A percentile compares a stretch with the other conserved stretches of the same genome.
Evolutionary conservation across 2,113 vertebrate genomes (phyloP).

Genomic region (Pholis gunnellus): DNA sequence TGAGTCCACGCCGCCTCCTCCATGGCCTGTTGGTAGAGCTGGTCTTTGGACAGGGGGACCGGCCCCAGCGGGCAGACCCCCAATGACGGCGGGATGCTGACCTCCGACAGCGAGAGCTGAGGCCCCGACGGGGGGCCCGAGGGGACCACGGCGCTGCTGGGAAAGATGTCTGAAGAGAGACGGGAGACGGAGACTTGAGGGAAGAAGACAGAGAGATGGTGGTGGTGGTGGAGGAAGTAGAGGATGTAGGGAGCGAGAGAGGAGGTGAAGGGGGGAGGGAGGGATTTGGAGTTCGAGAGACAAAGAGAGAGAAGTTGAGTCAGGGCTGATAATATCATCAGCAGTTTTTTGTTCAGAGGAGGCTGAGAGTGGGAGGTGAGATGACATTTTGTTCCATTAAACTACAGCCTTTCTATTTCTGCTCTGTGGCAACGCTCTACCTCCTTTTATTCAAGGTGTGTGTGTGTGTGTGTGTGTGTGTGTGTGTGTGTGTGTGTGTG

Average conservation of each 20-base stretch:
- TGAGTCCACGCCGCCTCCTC: conserved; percentile 93
- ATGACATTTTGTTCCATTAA: conserved; percentile 64
- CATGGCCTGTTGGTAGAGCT: conserved; percentile 94
- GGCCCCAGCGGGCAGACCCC: conserved; percentile 93
- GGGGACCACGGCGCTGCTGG: conserved; percentile 82
- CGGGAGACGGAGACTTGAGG: background rate
- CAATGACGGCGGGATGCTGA: conserved; percentile 90
- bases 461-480: background rate
- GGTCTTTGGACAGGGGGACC: conserved; percentile 91
- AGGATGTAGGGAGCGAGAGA: background rate
- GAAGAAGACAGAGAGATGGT: background rate
- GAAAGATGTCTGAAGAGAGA: conserved; percentile 82
- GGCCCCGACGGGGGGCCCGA: conserved; percentile 78
- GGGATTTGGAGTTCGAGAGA: conserved; percentile 14
- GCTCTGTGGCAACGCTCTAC: conserved; percentile 33
- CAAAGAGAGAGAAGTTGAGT: conserved; percentile 53
- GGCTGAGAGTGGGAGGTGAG: conserved; percentile 62
- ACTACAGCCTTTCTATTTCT: conserved; percentile 54
- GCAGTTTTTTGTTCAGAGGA: conserved; percentile 51
- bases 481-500: background rate
- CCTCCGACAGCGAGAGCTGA: conserved; percentile 88
- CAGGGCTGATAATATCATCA: conserved; percentile 56
- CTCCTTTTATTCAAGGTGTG: conserved; percentile 9
- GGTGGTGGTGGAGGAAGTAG: background rate
- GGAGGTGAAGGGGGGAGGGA: background rate